phyloP scores from a whole-genome alignment of 2,888 invertebrate species.

The Fabriciana adippe region DNA sequence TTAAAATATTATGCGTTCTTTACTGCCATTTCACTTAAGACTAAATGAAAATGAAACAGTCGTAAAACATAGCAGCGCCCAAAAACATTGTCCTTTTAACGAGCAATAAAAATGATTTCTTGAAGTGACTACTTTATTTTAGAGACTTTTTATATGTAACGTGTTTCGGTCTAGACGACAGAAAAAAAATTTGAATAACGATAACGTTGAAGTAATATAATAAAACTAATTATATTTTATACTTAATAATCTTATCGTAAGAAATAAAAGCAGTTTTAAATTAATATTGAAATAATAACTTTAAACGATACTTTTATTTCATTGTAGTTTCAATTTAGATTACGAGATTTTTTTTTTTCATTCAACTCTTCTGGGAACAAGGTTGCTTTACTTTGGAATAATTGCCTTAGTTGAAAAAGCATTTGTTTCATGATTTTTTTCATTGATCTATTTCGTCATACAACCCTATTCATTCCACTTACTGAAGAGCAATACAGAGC shows the following conservation, averaged over 20 bases:
- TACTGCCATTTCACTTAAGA: not conserved
- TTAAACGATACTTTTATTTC: constrained; percentile 15
- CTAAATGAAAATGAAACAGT: constrained; percentile 9
- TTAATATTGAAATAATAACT: constrained; percentile 5
- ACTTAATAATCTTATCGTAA: not conserved
- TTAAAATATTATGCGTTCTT: constrained; percentile 5
- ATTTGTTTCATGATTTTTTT: constrained; percentile 17
- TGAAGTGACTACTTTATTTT: constrained; percentile 11
- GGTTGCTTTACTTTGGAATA: not conserved
- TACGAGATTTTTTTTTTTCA: constrained; percentile 2
- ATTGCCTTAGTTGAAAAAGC: too few relatives aligned
- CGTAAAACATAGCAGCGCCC: constrained; percentile 8
- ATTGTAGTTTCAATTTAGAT: constrained; percentile 10
- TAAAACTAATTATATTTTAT: constrained; percentile 15
- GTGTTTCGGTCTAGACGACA: constrained; percentile 24
- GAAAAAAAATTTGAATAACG: constrained; percentile 14
- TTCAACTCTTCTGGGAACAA: constrained; percentile 7
- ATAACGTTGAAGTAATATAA: constrained; percentile 14
- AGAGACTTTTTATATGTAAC: constrained; percentile 15
- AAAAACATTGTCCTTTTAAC: constrained; percentile 12
- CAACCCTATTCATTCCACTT: constrained; percentile 34
- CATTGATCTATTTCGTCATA: constrained; percentile 21
- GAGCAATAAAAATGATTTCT: constrained; percentile 15
- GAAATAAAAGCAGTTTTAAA: constrained; percentile 13
- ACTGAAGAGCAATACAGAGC: constrained; percentile 38